Evolutionary conservation across 2,888 invertebrate species (phyloP), one percentile per base, ranked within the genome.

Genomic region (Spisula solida): DNA sequence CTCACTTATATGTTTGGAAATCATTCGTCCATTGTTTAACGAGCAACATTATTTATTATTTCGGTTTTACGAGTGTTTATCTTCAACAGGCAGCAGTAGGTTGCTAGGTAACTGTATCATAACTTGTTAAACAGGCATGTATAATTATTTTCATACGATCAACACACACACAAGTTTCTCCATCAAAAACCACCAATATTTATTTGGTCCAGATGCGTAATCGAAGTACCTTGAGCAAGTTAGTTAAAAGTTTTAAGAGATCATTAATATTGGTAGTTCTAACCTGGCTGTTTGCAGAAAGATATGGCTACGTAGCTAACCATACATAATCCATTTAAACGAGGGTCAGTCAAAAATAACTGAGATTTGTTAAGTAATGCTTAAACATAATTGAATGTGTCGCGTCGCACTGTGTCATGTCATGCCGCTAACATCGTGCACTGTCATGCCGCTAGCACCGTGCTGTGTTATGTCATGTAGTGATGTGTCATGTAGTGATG

Each of bases 1-100:
- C 51, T 25, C 6, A 66, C 25, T 25, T 25, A 66, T 66, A 12
- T 51, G 51, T 51, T 12, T 51, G 12, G 51, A 51, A 51, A 51
- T 51, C 51, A 51, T 66, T 66, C 60, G 60, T 10, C n/a, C 60
- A 25, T 66, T 66, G 25, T 25, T 66, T 66, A 66, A 66, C 60
- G 5, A 12, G 25, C 25, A 25, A 8, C 60, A 66, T 25, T 25
- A 25, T 25, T 66, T 66, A 12, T 66, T 66, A 25, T 66, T 66
- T 25, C 18, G n/a, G 60, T 60, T n/a, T 60, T 25, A 60, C 60
- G 60, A 25, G 25, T 60, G 60, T 60, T 60, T 20, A 60, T 60
- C 60, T n/a, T 66, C 25, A 25, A 25, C 60, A 5, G 6, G n/a
- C 60, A 25, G 60, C n/a, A n/a, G 60, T 66, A 6, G n/a, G 60